Evolutionary conservation across 2,113 vertebrate species (phyloP).

Genomic region (Centropus bengalensis): DNA sequence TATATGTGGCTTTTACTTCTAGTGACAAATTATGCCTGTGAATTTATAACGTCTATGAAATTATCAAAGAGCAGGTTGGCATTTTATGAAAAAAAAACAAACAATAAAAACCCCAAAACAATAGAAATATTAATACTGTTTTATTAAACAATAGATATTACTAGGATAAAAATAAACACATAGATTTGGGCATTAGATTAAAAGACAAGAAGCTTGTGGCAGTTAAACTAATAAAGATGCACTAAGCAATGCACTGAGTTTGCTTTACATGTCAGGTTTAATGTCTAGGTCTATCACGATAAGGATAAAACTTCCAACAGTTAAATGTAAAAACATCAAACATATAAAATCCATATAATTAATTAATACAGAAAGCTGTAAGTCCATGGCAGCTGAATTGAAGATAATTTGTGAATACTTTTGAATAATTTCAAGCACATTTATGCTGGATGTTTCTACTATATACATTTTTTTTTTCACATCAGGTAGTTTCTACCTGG

Average conservation of each 20-base stretch:
- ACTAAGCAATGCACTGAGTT: background rate
- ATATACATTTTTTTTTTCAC: background rate
- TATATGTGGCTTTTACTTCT: conserved; percentile 65
- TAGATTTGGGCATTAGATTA: background rate
- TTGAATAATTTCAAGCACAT: background rate
- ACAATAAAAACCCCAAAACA: too few species aligned
- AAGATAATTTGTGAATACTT: background rate
- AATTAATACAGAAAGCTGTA: background rate
- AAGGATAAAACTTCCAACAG: background rate
- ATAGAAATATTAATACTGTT: background rate
- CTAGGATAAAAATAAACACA: background rate
- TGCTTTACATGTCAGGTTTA: background rate
- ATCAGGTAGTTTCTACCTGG: background rate
- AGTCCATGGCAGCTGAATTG: background rate
- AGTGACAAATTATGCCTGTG: background rate
- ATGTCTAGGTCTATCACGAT: background rate
- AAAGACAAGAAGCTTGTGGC: background rate
- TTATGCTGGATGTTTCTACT: background rate
- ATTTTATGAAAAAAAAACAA: background rate
- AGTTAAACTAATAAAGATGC: background rate
- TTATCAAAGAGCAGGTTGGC: conserved; percentile 7
- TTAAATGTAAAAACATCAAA: background rate
- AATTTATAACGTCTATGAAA: conserved; percentile 50
- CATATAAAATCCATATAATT: background rate
- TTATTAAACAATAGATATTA: background rate